These are phyloP conservation scores for Noctuana brunneofusca DNA, from an alignment of 2,888 invertebrate genomes.

Conservation along the genomic window DNA sequence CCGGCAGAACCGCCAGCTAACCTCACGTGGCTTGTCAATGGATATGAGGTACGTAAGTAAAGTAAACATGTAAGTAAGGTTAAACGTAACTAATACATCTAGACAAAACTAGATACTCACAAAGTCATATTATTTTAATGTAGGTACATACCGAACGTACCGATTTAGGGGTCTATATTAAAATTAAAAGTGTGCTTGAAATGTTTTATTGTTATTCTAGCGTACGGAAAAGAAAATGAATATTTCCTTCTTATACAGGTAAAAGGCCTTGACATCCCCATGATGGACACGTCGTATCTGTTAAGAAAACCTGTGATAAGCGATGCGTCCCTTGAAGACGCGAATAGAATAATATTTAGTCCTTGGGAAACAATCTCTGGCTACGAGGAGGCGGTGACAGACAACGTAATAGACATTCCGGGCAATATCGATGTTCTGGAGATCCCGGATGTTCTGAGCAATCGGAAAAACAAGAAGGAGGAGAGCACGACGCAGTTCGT, in stretches of 20 bases:
- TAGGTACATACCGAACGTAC: no score
- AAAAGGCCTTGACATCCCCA: conserved; percentile 74
- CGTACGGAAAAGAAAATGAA: neutral
- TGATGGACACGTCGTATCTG: conserved; percentile 59
- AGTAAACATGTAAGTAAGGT: neutral
- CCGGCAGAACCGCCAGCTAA: conserved; percentile 86
- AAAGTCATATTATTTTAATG: no score
- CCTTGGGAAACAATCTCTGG: conserved; percentile 78
- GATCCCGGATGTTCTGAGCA: conserved; percentile 50
- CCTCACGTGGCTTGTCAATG: conserved; percentile 87
- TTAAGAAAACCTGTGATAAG: conserved; percentile 68
- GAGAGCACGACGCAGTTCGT: conserved; percentile 51
- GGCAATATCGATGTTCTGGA: conserved; percentile 60
- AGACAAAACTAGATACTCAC: neutral
- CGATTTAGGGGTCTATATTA: no score
- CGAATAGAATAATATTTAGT: conserved; percentile 81
- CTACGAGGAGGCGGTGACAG: conserved; percentile 72
- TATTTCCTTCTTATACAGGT: conserved; percentile 52
- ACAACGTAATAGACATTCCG: conserved; percentile 75
- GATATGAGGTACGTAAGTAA: conserved; percentile 73
- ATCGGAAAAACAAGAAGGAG: conserved; percentile 63
- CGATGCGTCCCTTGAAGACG: conserved; percentile 76
- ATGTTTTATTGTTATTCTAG: no score
- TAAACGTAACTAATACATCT: neutral
- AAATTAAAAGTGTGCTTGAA: no score